A percentile compares a stretch with the other conserved stretches of the same genome.
phyloP scores from a whole-genome alignment of 2,888 invertebrate genomes.

The Pemphredon lugubris region DNA sequence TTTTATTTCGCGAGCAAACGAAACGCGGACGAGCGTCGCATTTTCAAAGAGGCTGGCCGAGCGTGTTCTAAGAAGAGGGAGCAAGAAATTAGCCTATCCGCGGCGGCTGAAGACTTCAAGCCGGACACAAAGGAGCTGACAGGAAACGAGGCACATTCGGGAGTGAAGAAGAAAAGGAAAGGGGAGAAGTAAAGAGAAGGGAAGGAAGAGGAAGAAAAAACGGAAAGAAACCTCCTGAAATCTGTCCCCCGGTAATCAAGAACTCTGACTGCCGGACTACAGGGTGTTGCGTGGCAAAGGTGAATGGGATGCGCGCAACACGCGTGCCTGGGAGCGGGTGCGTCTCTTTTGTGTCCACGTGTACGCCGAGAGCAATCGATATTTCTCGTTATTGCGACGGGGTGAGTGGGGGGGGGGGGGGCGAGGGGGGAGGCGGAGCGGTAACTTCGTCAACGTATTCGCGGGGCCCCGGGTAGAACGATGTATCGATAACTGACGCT shows the following conservation, averaged over 20 bases:
- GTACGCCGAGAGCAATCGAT: conserved; percentile 42
- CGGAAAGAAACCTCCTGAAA: conserved; percentile 16
- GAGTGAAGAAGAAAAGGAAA: conserved; percentile 44
- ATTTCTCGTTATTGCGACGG: conserved; percentile 45
- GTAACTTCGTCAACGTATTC: conserved; percentile 1
- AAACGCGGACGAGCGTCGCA: background rate
- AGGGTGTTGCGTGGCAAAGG: conserved; percentile 18
- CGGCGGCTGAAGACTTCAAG: conserved; percentile 7
- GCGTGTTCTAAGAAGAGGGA: conserved; percentile 23
- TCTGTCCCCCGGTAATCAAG: conserved; percentile 44
- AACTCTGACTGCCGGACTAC: conserved; percentile 39
- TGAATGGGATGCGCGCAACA: conserved; percentile 30
- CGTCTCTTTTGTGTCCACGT: conserved; percentile 19
- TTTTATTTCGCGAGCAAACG: too few species aligned
- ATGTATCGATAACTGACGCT: too few species aligned
- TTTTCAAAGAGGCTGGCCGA: background rate
- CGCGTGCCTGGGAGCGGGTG: conserved; percentile 45
- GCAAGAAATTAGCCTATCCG: conserved; percentile 41
- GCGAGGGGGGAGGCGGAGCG: too few species aligned
- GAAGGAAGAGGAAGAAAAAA: too few species aligned
- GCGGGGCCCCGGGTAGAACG: too few species aligned
- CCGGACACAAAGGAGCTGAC: conserved; percentile 40
- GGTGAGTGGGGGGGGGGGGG: too few species aligned
- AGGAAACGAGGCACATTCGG: conserved; percentile 38
- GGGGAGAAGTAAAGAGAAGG: too few species aligned